A percentile compares a stretch with the other conserved stretches of the same genome.
Evolutionary conservation across 2,888 invertebrate species (phyloP).

Genomic region (Lissonota sp.): DNA sequence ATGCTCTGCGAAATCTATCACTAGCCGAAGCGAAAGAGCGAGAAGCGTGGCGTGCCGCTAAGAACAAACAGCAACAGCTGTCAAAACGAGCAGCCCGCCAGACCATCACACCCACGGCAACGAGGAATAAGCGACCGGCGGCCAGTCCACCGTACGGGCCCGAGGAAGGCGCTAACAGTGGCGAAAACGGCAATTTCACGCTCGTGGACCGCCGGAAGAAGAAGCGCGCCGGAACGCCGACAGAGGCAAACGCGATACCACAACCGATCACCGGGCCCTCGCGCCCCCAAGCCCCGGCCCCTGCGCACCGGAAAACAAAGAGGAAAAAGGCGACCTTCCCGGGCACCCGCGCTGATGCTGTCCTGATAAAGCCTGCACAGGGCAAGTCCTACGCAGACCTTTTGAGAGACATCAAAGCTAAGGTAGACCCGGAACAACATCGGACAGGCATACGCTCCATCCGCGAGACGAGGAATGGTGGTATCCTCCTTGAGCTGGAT

Average conservation of each 20-base stretch:
- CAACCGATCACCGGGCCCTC: neutral
- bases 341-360: conserved; percentile 12
- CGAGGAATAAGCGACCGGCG: conserved; percentile 23
- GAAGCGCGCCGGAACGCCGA: neutral
- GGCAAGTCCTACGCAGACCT: conserved; percentile 58
- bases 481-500: conserved; percentile 44
- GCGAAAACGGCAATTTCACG: neutral
- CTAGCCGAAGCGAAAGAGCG: conserved; percentile 9
- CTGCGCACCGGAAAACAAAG: conserved; percentile 22
- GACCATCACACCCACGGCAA: conserved; percentile 10
- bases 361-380: conserved; percentile 42
- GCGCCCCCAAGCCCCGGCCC: neutral
- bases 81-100: neutral
- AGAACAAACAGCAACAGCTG: too few species aligned
- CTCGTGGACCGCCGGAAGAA: conserved; percentile 2
- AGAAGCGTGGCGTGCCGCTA: neutral
- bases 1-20: conserved; percentile 12
- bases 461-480: conserved; percentile 44
- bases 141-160: conserved; percentile 26
- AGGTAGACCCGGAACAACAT: conserved; percentile 36
- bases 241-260: neutral
- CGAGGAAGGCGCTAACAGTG: neutral
- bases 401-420: conserved; percentile 25
- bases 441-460: conserved; percentile 27
- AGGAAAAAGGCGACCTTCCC: conserved; percentile 21